These are phyloP conservation scores for Eristalinus aeneus DNA, from an alignment of 2,888 invertebrate species.

Conservation along the genomic window DNA sequence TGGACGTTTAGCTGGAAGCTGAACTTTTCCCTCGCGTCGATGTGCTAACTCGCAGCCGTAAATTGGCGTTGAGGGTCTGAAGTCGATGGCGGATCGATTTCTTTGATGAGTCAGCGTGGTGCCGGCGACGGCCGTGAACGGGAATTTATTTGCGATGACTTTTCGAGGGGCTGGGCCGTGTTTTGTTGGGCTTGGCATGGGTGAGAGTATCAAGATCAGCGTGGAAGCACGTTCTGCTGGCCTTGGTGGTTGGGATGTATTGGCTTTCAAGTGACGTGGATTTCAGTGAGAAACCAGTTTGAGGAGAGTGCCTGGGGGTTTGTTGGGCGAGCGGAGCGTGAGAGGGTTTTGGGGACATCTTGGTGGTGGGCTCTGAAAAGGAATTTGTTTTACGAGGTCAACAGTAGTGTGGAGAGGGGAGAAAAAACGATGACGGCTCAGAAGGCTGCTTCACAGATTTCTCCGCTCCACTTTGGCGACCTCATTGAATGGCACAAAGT, in stretches of 20 bases:
- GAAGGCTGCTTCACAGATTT: too few relatives aligned
- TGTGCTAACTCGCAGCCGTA: neutral
- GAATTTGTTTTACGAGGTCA: too few relatives aligned
- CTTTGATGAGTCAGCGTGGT: constrained; percentile 28
- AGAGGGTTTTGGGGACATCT: too few relatives aligned
- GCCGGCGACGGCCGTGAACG: neutral
- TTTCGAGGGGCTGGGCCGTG: constrained; percentile 1
- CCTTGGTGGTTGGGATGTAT: neutral
- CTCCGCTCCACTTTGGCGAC: too few relatives aligned
- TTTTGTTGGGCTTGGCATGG: neutral
- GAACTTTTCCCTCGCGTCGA: constrained; percentile 25
- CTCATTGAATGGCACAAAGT: too few relatives aligned
- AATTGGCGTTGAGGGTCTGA: neutral
- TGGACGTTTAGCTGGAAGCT: constrained; percentile 41
- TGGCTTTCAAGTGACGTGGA: neutral
- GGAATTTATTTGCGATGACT: constrained; percentile 11
- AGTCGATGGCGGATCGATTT: neutral
- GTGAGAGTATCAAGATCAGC: neutral
- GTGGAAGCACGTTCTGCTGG: neutral
- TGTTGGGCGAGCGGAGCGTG: too few relatives aligned
- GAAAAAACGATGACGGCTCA: too few relatives aligned
- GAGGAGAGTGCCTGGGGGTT: too few relatives aligned
- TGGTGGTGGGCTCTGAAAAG: too few relatives aligned
- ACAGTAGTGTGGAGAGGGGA: too few relatives aligned
- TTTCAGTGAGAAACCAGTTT: neutral